Percentiles rank a stretch among this genome's conserved stretches.
phyloP scores from a whole-genome alignment of 2,797 vertebrate genomes.

The Lepus oiostolus region DNA sequence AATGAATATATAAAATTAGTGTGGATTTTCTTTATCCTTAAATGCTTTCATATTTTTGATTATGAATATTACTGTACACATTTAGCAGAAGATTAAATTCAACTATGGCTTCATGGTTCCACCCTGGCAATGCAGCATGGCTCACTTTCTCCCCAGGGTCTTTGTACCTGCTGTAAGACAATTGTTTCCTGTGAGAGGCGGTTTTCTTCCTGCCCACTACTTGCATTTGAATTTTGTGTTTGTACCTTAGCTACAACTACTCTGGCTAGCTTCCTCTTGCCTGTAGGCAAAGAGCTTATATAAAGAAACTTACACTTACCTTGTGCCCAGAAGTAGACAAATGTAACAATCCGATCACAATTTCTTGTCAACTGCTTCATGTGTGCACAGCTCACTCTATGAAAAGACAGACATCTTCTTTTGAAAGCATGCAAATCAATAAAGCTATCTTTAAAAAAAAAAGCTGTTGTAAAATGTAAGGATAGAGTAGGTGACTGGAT shows the following conservation, averaged over 20 bases:
- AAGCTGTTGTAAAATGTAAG: neutral
- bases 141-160: neutral
- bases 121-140: neutral
- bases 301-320: neutral
- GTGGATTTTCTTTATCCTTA: neutral
- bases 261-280: neutral
- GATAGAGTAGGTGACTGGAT: neutral
- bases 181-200: neutral
- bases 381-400: neutral
- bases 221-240: neutral
- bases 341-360: neutral
- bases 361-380: conserved; percentile 6
- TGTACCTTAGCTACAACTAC: neutral
- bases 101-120: neutral
- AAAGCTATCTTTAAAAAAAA: neutral
- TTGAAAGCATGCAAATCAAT: neutral
- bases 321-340: neutral
- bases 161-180: neutral
- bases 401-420: neutral
- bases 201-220: neutral
- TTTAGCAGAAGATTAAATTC: neutral
- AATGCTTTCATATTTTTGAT: neutral
- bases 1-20: neutral
- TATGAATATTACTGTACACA: neutral
- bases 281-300: neutral